Base-by-base conservation (phyloP, 2,888 invertebrate genomes). In the Napeogenes sylphis region DNA sequence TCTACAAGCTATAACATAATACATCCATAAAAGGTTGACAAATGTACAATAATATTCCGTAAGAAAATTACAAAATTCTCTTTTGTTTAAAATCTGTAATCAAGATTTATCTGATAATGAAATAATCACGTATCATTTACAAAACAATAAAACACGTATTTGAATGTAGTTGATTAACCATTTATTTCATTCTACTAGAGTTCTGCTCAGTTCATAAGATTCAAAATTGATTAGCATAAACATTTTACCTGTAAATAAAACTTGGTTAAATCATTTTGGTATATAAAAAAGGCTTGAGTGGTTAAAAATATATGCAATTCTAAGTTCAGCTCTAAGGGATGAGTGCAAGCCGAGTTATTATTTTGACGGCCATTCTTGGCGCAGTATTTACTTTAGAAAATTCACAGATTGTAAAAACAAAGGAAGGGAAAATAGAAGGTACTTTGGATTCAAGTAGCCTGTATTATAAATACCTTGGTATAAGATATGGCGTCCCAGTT, bases 401-500 rank as follows among this genome's bases (percentile, higher is more conserved):
- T 46, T 77, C 73, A 0, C 79, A 78, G 64, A 75, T 84, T 47
- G 83, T 89, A 1, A 71, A 72, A 4, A 90, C 89, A 0, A 80
- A 80, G 30, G 82, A 89, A 55, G 90, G 90, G 0, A 79, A 81
- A 70, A 76, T 90, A 0, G 84, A 89, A 67, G 90, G 90, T 0
- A 75, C 66, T 67, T 76, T 90, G 57, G 75, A 84, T 0, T 45
- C 71, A 0, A 86, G 79, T 67, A 85, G 78, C 38, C 57, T 81
- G 10, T 88, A 81, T 69, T 88, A 85, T 67, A 87, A 90, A 65
- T 90, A 81, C 70, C 75, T 84, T 62, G 89, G 86, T 5, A 81
- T 90, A 4, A 68, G 82, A 73, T 90, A 90, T 72, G 90, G 75
- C 0, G 73, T 83, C 2, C 80, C 85, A 3, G 74, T 83, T 2